Percentiles rank a stretch among this genome's conserved stretches.
Evolutionary conservation across 2,888 invertebrate genomes (phyloP).

Genomic region (Rhyacophila evoluta): DNA sequence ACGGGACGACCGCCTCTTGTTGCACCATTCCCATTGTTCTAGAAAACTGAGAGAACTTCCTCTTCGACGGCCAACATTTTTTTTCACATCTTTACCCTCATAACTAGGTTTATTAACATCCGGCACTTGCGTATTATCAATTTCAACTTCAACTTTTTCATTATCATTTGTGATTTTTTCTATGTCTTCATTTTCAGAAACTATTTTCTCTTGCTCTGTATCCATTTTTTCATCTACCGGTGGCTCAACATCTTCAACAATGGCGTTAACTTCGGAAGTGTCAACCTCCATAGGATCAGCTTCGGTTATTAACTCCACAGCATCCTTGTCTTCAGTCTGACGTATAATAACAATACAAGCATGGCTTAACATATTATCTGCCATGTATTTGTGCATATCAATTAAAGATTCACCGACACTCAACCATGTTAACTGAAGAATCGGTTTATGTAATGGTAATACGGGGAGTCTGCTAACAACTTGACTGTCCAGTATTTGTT

Average conservation of each 20-base stretch:
- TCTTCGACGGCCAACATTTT: slow-evolving; percentile 72
- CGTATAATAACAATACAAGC: slow-evolving; percentile 64
- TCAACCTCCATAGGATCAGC: slow-evolving; percentile 58
- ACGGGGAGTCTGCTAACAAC: slow-evolving; percentile 70
- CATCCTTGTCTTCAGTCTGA: slow-evolving; percentile 38
- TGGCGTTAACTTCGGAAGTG: slow-evolving; percentile 64
- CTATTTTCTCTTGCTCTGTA: slow-evolving; percentile 42
- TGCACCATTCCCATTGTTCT: slow-evolving; percentile 85
- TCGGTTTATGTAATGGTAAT: slow-evolving; percentile 71
- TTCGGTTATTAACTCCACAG: neutral
- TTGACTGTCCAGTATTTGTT: slow-evolving; percentile 67
- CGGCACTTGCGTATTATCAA: slow-evolving; percentile 61
- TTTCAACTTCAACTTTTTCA: slow-evolving; percentile 62
- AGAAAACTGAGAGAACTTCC: slow-evolving; percentile 79
- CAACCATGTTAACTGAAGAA: slow-evolving; percentile 74
- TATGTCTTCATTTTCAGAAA: slow-evolving; percentile 52
- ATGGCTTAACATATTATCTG: slow-evolving; percentile 72
- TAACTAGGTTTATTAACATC: slow-evolving; percentile 48
- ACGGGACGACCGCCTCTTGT: slow-evolving; percentile 69
- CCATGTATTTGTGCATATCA: slow-evolving; percentile 75
- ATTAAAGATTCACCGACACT: slow-evolving; percentile 76
- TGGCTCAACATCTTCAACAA: slow-evolving; percentile 55
- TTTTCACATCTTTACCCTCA: slow-evolving; percentile 64
- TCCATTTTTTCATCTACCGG: slow-evolving; percentile 51
- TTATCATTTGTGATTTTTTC: slow-evolving; percentile 57